Percentiles rank a stretch among this genome's conserved stretches.
Evolutionary conservation across 2,888 invertebrate species (phyloP).

Genomic region (Nezara viridula): DNA sequence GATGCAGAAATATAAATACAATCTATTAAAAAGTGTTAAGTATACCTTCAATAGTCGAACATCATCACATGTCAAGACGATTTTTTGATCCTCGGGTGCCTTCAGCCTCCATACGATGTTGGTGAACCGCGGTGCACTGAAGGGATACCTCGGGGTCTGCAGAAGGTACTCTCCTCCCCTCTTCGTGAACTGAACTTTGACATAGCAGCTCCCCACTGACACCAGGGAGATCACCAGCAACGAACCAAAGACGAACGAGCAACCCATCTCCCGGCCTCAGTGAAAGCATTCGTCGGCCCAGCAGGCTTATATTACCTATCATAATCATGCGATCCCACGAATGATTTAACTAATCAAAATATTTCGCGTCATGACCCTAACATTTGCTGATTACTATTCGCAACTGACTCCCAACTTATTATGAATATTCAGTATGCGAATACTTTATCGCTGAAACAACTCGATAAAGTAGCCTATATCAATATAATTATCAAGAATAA

Average conservation of each 20-base stretch:
- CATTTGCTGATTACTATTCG: constrained; percentile 6
- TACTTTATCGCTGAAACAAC: not conserved
- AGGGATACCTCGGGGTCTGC: not conserved
- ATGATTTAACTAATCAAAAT: not conserved
- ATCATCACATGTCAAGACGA: constrained; percentile 13
- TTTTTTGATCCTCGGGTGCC: not conserved
- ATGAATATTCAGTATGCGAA: not conserved
- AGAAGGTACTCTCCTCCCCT: not conserved
- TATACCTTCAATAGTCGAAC: constrained; percentile 16
- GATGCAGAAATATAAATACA: too few species aligned
- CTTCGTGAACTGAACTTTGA: not conserved
- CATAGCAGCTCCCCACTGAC: not conserved
- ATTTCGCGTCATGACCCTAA: not conserved
- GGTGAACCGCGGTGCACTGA: not conserved
- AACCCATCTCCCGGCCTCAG: not conserved
- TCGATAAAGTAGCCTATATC: not conserved
- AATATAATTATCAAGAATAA: not conserved
- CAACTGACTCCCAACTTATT: not conserved
- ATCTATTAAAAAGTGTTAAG: too few species aligned
- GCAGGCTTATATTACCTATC: not conserved
- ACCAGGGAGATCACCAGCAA: not conserved
- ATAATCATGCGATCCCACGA: not conserved
- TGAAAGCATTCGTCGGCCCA: not conserved
- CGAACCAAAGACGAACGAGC: not conserved
- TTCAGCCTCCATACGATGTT: constrained; percentile 14